phyloP scores from a whole-genome alignment of 2,797 vertebrate genomes.

The Neostethus bicornis region DNA sequence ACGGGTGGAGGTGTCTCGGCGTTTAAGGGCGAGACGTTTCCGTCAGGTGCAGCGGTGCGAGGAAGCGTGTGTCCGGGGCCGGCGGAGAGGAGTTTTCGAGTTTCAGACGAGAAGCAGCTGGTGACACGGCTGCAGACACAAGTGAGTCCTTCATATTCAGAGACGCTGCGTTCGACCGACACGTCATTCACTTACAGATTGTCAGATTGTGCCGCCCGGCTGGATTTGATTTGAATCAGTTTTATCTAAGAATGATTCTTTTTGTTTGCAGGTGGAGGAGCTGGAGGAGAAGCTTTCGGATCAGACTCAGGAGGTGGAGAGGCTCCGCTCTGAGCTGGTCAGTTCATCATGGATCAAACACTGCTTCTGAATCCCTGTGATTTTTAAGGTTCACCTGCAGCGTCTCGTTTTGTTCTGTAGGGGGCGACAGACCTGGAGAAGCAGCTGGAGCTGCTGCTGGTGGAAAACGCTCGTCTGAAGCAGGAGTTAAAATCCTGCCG shows the following conservation, averaged over 20 bases:
- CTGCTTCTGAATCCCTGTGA: no score
- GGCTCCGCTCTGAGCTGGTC: slow-evolving; percentile 89
- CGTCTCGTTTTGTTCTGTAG: slow-evolving; percentile 66
- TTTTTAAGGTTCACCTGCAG: no score
- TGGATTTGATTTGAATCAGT: no score
- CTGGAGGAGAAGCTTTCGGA: slow-evolving; percentile 87
- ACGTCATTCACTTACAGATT: no score
- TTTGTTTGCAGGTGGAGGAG: slow-evolving; percentile 83
- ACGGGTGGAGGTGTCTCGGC: slow-evolving; percentile 4
- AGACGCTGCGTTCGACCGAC: no score
- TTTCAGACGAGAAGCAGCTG: slow-evolving; percentile 76
- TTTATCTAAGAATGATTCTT: no score
- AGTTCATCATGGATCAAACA: slow-evolving; percentile 59
- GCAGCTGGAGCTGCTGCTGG: slow-evolving; percentile 88
- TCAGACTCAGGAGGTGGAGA: slow-evolving; percentile 88
- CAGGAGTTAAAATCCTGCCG: slow-evolving; percentile 86
- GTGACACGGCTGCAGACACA: slow-evolving; percentile 83
- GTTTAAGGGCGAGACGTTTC: slow-evolving; percentile 32
- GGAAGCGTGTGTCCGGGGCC: slow-evolving; percentile 68
- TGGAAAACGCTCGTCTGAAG: slow-evolving; percentile 89
- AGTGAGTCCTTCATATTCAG: slow-evolving; percentile 82
- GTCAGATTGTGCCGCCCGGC: no score
- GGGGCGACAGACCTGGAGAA: slow-evolving; percentile 93
- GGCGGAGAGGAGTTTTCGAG: slow-evolving; percentile 70
- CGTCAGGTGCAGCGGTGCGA: slow-evolving; percentile 50